phyloP scores from a whole-genome alignment of 2,797 vertebrate genomes.

The Glyptemys insculpta region DNA sequence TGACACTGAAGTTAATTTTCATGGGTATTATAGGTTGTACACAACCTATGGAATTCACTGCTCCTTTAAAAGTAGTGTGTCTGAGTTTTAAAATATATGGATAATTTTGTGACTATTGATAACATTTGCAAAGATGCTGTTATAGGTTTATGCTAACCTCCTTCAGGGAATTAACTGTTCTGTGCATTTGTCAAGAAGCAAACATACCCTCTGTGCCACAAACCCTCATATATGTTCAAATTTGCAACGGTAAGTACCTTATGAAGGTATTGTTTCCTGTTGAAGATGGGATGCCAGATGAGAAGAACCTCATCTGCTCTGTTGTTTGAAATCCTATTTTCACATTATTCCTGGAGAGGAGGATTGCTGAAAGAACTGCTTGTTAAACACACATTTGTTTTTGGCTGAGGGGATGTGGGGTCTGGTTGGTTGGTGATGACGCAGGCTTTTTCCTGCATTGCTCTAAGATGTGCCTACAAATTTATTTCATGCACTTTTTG shows the following conservation, averaged over 20 bases:
- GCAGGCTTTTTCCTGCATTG: background rate
- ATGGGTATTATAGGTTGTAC: background rate
- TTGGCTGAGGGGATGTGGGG: background rate
- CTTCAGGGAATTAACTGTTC: background rate
- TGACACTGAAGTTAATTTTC: background rate
- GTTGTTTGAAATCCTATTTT: background rate
- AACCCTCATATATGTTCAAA: background rate
- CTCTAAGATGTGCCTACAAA: constrained; percentile 40
- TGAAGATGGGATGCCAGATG: background rate
- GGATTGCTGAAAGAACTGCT: background rate
- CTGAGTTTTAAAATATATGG: background rate
- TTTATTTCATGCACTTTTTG: constrained; percentile 21
- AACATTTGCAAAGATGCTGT: background rate
- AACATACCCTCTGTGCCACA: background rate
- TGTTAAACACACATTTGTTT: background rate
- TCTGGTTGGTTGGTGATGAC: background rate
- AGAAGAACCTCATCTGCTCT: background rate
- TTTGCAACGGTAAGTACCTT: background rate
- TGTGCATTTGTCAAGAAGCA: background rate
- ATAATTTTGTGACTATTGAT: background rate
- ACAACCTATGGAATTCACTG: background rate
- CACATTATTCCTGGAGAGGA: background rate
- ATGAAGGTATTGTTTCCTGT: background rate
- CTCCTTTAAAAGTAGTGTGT: background rate
- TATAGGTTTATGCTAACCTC: background rate